phyloP scores from a whole-genome alignment of 2,797 vertebrate species.

The Limnodromus scolopaceus region DNA sequence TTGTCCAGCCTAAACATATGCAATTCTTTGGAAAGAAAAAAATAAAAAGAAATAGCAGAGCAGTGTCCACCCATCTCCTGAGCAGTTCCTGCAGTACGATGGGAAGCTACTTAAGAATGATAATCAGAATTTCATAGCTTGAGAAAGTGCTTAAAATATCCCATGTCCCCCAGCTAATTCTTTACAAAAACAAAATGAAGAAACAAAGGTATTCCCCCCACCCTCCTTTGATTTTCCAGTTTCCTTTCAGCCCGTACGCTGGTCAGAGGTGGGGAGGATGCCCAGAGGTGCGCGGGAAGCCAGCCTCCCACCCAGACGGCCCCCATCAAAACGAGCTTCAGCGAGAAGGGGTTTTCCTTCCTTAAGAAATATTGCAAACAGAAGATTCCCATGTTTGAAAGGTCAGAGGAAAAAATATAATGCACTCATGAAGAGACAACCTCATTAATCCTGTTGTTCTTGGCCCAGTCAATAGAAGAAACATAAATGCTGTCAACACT shows the following conservation, averaged over 20 bases:
- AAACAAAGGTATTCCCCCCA: background rate
- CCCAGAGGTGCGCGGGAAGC: background rate
- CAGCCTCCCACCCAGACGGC: background rate
- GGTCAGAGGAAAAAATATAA: slow-evolving; percentile 75
- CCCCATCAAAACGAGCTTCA: rapidly evolving
- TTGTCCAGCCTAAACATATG: background rate
- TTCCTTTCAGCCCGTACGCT: background rate
- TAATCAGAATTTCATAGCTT: background rate
- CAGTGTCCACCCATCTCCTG: background rate
- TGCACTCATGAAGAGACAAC: slow-evolving; percentile 73
- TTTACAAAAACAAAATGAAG: background rate
- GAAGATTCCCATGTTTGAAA: slow-evolving; percentile 75
- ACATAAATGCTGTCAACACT: slow-evolving; percentile 79
- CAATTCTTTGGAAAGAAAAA: background rate
- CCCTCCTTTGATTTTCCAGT: background rate
- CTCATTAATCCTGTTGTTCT: slow-evolving; percentile 78
- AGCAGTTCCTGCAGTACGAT: background rate
- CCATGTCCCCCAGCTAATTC: background rate
- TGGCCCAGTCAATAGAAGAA: slow-evolving; percentile 76
- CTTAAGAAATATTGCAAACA: slow-evolving; percentile 59
- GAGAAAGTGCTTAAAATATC: slow-evolving; percentile 15
- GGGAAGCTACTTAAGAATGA: background rate
- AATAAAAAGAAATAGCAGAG: background rate
- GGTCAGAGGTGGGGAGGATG: rapidly evolving
- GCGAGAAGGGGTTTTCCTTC: slow-evolving; percentile 19